Percentiles rank a stretch among this genome's conserved stretches.
These are phyloP conservation scores for zebrafish (Danio rerio) DNA, from an alignment of 2,113 vertebrate species.

Conservation along the genomic window GRCz12tu NC_133188.1:25250001-25250500, in stretches of 20 bases:
- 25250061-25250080: too few relatives aligned
- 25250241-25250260: not conserved
- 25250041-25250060: too few relatives aligned
- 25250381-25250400: conserved; percentile 6
- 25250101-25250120: too few relatives aligned
- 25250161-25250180: not conserved
- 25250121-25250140: too few relatives aligned
- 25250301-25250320: not conserved
- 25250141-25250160: not conserved
- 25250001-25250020: too few relatives aligned
- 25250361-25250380: conserved; percentile 21
- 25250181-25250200: not conserved
- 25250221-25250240: not conserved
- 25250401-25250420: not conserved
- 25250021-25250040: too few relatives aligned
- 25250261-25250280: not conserved
- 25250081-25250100: too few relatives aligned
- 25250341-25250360: conserved; percentile 4
- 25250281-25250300: conserved; percentile 10
- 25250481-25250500: too few relatives aligned
- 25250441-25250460: conserved; percentile 31
- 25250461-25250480: not conserved
- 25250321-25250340: conserved; percentile 5
- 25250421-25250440: conserved; percentile 11
- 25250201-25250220: not conserved